phyloP scores from a whole-genome alignment of 1,140 invertebrate species.

The Stenopsyche tienmushanensis region DNA sequence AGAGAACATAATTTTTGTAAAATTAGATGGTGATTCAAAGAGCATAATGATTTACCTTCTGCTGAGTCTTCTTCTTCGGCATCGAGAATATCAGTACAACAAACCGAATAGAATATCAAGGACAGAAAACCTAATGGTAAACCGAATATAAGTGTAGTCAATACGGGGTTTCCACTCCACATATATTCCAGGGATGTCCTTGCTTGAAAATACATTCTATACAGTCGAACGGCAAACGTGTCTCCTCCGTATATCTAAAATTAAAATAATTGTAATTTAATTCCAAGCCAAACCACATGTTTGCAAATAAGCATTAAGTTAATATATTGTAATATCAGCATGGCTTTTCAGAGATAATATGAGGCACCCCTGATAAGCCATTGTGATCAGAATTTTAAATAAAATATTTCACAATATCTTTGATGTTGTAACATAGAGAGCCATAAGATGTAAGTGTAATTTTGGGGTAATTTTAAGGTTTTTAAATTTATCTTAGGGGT shows the following conservation, averaged over 20 bases:
- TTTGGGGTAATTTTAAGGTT: too few species aligned
- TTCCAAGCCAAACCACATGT: too few species aligned
- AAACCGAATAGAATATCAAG: slow-evolving; percentile 92
- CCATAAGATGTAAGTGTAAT: too few species aligned
- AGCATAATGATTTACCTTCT: slow-evolving; percentile 40
- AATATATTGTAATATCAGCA: too few species aligned
- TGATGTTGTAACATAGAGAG: too few species aligned
- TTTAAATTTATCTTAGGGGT: too few species aligned
- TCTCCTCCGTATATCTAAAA: slow-evolving; percentile 79
- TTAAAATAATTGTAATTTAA: neutral
- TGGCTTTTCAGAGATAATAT: too few species aligned
- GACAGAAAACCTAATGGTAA: slow-evolving; percentile 87
- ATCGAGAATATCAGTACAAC: slow-evolving; percentile 90
- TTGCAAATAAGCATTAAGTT: too few species aligned
- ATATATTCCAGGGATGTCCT: slow-evolving; percentile 73
- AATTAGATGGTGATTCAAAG: slow-evolving; percentile 11
- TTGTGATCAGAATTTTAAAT: too few species aligned
- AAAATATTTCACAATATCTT: too few species aligned
- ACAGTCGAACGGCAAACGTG: slow-evolving; percentile 67
- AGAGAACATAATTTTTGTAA: neutral
- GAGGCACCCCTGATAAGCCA: too few species aligned
- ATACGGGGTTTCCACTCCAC: slow-evolving; percentile 88
- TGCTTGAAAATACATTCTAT: slow-evolving; percentile 76
- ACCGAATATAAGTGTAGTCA: slow-evolving; percentile 85
- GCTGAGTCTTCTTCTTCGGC: slow-evolving; percentile 80